A percentile compares a stretch with the other conserved stretches of the same genome.
Conservation (phyloP, 2,888 invertebrate genomes). For the Willowsia nigromaculata region DNA sequence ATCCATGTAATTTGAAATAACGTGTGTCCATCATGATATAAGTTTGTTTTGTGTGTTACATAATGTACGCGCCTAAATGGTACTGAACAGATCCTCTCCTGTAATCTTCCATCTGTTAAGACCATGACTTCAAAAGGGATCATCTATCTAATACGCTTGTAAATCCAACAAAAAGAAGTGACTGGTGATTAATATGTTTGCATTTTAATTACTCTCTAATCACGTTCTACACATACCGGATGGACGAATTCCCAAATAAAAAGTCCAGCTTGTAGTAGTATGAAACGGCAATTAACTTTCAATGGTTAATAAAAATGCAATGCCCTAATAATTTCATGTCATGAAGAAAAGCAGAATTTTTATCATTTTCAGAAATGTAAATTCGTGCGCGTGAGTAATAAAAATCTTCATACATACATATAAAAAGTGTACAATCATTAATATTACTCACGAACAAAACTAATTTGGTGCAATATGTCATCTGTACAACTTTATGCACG, state of each 20-base stretch:
- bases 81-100: not conserved
- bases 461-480: constrained; percentile 50
- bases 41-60: not conserved
- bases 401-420: constrained; percentile 30
- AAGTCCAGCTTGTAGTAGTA: not conserved
- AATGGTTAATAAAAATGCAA: not conserved
- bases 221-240: constrained; percentile 48
- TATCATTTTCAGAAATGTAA: not conserved
- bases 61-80: too few relatives aligned
- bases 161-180: constrained; percentile 43
- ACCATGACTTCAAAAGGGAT: not conserved
- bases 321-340: constrained; percentile 60
- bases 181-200: constrained; percentile 77
- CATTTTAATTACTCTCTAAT: constrained; percentile 77
- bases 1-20: constrained; percentile 16
- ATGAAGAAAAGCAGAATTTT: not conserved
- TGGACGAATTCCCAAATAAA: constrained; percentile 42
- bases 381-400: not conserved
- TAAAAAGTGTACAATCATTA: constrained; percentile 57
- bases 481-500: constrained; percentile 41
- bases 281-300: constrained; percentile 55
- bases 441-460: constrained; percentile 61
- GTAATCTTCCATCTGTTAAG: constrained; percentile 66
- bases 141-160: not conserved
- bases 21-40: constrained; percentile 56